A percentile compares a stretch with the other conserved stretches of the same genome.
These are phyloP conservation scores for Caenorhabditis inopinata DNA, from an alignment of 1,140 invertebrate species.

Conservation along the genomic window DNA sequence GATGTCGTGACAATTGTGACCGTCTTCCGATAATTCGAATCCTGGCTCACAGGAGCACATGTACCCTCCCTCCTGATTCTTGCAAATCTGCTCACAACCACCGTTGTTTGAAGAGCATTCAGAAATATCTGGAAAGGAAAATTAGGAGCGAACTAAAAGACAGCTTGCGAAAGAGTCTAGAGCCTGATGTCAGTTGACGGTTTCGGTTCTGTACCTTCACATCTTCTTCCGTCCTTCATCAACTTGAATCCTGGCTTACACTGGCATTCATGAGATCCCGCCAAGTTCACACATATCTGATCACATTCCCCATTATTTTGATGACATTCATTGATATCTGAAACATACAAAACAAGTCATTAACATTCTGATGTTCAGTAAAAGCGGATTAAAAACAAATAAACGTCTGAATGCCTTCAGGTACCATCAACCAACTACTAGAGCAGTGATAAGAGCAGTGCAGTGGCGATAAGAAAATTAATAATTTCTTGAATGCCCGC, in stretches of 20 bases:
- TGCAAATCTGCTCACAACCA: conserved; percentile 71
- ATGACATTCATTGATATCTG: conserved; percentile 69
- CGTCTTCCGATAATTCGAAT: conserved; percentile 66
- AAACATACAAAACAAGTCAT: conserved; percentile 44
- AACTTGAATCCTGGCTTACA: conserved; percentile 56
- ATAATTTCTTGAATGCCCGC: too few relatives aligned
- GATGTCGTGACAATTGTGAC: conserved; percentile 67
- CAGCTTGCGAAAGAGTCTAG: too few relatives aligned
- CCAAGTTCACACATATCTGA: conserved; percentile 68
- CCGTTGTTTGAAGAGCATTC: conserved; percentile 71
- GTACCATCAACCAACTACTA: neutral
- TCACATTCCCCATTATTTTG: conserved; percentile 67
- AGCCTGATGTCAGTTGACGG: too few relatives aligned
- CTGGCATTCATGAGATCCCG: conserved; percentile 67
- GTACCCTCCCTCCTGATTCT: conserved; percentile 68
- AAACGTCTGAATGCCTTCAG: too few relatives aligned
- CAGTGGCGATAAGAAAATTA: neutral
- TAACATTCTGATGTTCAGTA: neutral
- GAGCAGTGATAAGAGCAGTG: too few relatives aligned
- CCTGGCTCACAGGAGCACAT: conserved; percentile 68
- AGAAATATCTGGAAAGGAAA: conserved; percentile 65
- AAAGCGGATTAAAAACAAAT: neutral
- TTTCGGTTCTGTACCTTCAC: conserved; percentile 42
- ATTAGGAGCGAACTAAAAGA: too few relatives aligned
- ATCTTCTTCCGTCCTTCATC: conserved; percentile 38